phyloP scores from a whole-genome alignment of 2,888 invertebrate species.

The Netelia virgata region DNA sequence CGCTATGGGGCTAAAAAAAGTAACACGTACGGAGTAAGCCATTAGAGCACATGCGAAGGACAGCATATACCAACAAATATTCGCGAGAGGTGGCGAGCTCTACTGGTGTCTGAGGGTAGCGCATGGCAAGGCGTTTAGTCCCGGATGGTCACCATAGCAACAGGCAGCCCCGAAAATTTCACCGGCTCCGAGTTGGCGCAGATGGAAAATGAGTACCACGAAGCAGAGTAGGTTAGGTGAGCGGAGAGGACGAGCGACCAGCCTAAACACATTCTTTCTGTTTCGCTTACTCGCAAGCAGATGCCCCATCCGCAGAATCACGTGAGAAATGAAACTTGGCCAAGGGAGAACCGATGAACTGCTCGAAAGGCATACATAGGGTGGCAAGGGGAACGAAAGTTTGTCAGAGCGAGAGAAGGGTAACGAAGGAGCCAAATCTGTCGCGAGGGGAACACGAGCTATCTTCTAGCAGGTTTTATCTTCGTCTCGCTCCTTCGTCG shows the following conservation, averaged over 20 bases:
- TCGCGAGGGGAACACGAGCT: conserved; percentile 36
- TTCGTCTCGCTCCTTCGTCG: conserved; percentile 53
- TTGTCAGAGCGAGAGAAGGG: conserved; percentile 29
- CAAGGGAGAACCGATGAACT: conserved; percentile 41
- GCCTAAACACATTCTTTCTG: conserved; percentile 43
- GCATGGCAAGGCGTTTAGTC: conserved; percentile 80
- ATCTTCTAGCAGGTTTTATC: conserved; percentile 50
- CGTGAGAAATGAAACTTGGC: conserved; percentile 41
- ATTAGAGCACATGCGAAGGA: not conserved
- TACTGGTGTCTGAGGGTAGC: conserved; percentile 70
- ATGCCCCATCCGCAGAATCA: not conserved
- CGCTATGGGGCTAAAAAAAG: too few species aligned
- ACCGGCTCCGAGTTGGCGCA: conserved; percentile 69
- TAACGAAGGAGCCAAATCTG: conserved; percentile 53
- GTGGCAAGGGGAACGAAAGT: conserved; percentile 23
- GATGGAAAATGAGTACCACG: conserved; percentile 45
- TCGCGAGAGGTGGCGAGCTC: conserved; percentile 69
- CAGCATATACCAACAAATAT: conserved; percentile 20
- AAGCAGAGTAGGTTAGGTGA: conserved; percentile 61
- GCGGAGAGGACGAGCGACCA: conserved; percentile 48
- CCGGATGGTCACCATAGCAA: conserved; percentile 84
- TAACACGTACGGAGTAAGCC: not conserved
- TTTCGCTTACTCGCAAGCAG: conserved; percentile 36
- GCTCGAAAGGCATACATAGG: not conserved
- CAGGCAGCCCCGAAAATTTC: conserved; percentile 83